Percentiles rank a stretch among this genome's conserved stretches.
These are phyloP conservation scores for Chelon labrosus DNA, from an alignment of 2,797 vertebrate genomes.

Conservation along the genomic window DNA sequence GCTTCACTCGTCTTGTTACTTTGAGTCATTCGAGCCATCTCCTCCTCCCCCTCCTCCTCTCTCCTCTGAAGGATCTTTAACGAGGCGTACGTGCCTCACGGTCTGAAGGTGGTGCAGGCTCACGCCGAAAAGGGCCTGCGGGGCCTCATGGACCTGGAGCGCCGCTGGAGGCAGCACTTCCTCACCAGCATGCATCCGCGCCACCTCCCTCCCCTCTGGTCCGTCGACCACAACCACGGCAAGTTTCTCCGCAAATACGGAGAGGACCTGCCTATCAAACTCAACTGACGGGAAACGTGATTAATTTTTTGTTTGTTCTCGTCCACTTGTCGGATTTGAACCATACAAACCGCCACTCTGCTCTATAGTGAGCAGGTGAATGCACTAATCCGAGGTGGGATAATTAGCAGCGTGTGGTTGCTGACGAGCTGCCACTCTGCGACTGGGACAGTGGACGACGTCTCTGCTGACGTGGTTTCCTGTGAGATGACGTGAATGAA, in stretches of 20 bases:
- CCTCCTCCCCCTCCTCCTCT: neutral
- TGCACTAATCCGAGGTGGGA: neutral
- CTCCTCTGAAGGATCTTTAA: constrained; percentile 90
- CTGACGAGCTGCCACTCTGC: neutral
- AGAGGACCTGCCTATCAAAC: constrained; percentile 87
- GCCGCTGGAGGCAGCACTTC: constrained; percentile 97
- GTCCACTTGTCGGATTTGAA: constrained; percentile 4
- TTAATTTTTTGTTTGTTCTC: neutral
- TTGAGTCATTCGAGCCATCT: no score
- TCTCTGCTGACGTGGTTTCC: constrained; percentile 15
- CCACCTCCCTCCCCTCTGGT: constrained; percentile 94
- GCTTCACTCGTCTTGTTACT: no score
- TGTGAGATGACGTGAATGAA: constrained; percentile 34
- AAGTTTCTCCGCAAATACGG: constrained; percentile 95
- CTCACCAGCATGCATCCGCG: constrained; percentile 92
- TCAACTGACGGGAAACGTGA: constrained; percentile 71
- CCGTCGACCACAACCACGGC: constrained; percentile 93
- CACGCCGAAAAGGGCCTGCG: constrained; percentile 86
- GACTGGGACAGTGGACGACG: neutral
- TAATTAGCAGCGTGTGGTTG: neutral
- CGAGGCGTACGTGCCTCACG: constrained; percentile 92
- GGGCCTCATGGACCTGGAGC: constrained; percentile 94
- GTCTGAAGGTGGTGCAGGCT: constrained; percentile 94
- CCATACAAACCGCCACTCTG: neutral
- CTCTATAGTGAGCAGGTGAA: constrained; percentile 9